These are phyloP conservation scores for Dryococelus australis DNA, from an alignment of 2,888 invertebrate genomes.

Conservation along the genomic window DNA sequence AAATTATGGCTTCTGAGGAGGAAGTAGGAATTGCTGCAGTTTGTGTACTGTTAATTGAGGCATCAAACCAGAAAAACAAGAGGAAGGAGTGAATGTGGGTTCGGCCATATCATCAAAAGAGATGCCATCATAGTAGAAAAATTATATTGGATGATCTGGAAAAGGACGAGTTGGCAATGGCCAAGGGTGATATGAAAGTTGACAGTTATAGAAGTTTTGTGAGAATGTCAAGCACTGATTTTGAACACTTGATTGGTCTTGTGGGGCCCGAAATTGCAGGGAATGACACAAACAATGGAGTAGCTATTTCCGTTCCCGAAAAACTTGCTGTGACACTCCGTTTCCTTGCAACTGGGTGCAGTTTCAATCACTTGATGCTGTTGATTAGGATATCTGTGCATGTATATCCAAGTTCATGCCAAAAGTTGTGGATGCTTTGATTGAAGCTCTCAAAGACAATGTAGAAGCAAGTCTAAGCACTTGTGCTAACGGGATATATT, in stretches of 20 bases:
- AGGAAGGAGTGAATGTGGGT: neutral
- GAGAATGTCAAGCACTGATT: conserved; percentile 25
- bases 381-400: neutral
- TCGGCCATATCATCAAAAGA: conserved; percentile 17
- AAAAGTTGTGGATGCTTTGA: conserved; percentile 19
- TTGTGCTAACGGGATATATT: neutral
- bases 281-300: neutral
- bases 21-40: too few relatives aligned
- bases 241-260: neutral
- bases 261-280: neutral
- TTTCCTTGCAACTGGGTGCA: conserved; percentile 12
- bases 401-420: conserved; percentile 17
- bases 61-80: neutral
- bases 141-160: neutral
- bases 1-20: too few relatives aligned
- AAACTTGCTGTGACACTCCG: conserved; percentile 16
- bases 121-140: neutral
- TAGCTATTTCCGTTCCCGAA: conserved; percentile 13
- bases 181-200: neutral
- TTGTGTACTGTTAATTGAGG: conserved; percentile 12
- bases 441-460: neutral
- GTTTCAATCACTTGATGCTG: neutral
- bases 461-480: neutral
- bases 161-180: conserved; percentile 11
- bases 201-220: conserved; percentile 18